These are phyloP conservation scores for Teleogryllus oceanicus DNA, from an alignment of 2,888 invertebrate genomes.

Conservation along the genomic window DNA sequence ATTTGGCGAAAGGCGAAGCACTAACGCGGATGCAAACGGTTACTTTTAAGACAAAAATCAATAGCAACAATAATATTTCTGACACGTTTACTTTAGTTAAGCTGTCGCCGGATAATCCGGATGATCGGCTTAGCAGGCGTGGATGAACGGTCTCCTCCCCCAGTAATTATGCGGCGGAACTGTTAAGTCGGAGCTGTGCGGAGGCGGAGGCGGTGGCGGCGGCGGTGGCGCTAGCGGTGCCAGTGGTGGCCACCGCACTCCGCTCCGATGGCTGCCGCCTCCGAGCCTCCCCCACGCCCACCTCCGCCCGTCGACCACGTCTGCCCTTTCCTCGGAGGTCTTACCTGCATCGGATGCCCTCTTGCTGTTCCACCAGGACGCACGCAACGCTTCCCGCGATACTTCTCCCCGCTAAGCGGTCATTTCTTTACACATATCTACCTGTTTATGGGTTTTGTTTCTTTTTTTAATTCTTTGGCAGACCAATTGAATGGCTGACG, in stretches of 20 bases:
- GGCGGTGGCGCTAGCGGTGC: constrained; percentile 4
- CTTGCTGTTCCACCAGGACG: background rate
- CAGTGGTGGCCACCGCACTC: background rate
- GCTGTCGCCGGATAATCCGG: constrained; percentile 9
- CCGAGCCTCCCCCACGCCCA: background rate
- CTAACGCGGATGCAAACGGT: constrained; percentile 18
- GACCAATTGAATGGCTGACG: too few relatives aligned
- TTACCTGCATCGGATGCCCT: background rate
- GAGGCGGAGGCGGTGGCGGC: background rate
- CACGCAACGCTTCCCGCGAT: background rate
- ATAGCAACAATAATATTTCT: constrained; percentile 18
- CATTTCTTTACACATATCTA: background rate
- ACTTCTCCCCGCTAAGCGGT: background rate
- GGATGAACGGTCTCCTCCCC: constrained; percentile 18
- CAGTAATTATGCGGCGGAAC: constrained; percentile 9
- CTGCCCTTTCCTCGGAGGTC: background rate
- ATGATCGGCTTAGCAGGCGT: constrained; percentile 18
- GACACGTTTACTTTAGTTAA: constrained; percentile 18
- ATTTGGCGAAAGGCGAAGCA: constrained; percentile 18
- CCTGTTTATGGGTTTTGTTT: too few relatives aligned
- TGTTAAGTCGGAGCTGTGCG: constrained; percentile 3
- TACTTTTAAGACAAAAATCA: constrained; percentile 18
- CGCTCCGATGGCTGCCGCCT: background rate
- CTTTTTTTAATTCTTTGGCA: too few relatives aligned
- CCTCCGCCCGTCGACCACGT: background rate